phyloP scores from a whole-genome alignment of 2,888 invertebrate genomes.

The Panopea generosa region DNA sequence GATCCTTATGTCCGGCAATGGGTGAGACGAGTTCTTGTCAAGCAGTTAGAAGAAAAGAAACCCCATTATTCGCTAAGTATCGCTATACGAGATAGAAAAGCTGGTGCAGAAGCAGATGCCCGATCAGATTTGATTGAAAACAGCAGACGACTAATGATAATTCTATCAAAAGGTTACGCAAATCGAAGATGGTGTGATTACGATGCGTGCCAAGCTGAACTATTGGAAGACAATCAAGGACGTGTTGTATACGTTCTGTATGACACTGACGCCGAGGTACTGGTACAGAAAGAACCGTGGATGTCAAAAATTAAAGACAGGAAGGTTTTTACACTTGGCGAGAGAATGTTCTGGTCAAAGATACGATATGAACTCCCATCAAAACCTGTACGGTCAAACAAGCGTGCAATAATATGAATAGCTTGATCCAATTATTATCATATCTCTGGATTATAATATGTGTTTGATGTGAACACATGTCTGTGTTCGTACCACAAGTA shows the following conservation, averaged over 20 bases:
- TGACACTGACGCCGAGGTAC: constrained; percentile 44
- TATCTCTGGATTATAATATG: too few relatives aligned
- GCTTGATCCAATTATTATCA: too few relatives aligned
- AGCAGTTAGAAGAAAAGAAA: constrained; percentile 56
- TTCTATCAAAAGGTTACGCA: constrained; percentile 55
- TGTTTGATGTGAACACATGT: too few relatives aligned
- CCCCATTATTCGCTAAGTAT: constrained; percentile 52
- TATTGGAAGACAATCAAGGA: constrained; percentile 60
- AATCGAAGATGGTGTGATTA: constrained; percentile 56
- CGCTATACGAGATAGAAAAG: constrained; percentile 33
- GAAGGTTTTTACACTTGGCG: constrained; percentile 50
- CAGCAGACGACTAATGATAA: constrained; percentile 57
- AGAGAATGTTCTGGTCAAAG: constrained; percentile 65
- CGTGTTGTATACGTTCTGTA: constrained; percentile 62
- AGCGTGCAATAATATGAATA: too few relatives aligned
- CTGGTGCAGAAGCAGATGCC: constrained; percentile 43
- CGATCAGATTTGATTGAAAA: constrained; percentile 55
- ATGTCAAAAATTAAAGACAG: constrained; percentile 52
- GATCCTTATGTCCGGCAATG: constrained; percentile 63
- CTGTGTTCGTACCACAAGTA: too few relatives aligned
- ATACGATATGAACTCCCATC: constrained; percentile 65
- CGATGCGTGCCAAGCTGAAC: constrained; percentile 60
- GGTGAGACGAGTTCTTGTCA: constrained; percentile 55
- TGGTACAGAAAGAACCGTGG: constrained; percentile 54
- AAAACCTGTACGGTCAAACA: constrained; percentile 18